Conservation (phyloP, 2,888 invertebrate genomes). For the Bhutanitis thaidina region DNA sequence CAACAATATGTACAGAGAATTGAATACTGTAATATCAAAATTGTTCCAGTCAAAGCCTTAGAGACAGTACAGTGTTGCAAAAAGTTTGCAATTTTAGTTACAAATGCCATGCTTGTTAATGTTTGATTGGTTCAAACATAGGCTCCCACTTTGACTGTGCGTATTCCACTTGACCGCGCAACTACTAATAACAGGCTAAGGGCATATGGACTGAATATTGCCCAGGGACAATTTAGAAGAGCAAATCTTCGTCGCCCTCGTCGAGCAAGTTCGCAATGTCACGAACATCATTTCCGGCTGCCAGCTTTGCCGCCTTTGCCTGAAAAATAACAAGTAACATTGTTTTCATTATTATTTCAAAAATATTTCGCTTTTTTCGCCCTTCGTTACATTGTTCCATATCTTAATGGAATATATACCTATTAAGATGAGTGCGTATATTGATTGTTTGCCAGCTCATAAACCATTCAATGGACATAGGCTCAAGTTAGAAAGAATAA, state of each 20-base stretch:
- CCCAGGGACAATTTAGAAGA: constrained; percentile 82
- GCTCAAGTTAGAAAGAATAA: too few relatives aligned
- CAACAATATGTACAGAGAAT: constrained; percentile 65
- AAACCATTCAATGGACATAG: too few relatives aligned
- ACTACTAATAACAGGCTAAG: constrained; percentile 46
- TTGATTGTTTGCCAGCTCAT: too few relatives aligned
- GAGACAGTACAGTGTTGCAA: constrained; percentile 5
- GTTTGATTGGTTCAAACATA: constrained; percentile 15
- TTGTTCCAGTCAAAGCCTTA: constrained; percentile 46
- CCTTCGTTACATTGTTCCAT: too few relatives aligned
- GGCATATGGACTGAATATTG: constrained; percentile 10
- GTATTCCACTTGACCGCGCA: constrained; percentile 29
- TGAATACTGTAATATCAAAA: constrained; percentile 66
- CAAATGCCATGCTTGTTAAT: not conserved
- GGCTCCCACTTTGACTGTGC: constrained; percentile 28
- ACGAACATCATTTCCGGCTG: constrained; percentile 45
- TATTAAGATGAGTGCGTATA: too few relatives aligned
- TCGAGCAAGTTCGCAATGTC: constrained; percentile 87
- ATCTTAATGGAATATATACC: too few relatives aligned
- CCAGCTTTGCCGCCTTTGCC: constrained; percentile 47
- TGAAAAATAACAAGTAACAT: constrained; percentile 31
- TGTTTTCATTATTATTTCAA: too few relatives aligned
- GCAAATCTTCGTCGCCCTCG: constrained; percentile 93
- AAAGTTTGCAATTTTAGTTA: not conserved
- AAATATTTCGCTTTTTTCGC: too few relatives aligned